Base-by-base conservation (phyloP, 2,888 invertebrate species). In the Eupsilia transversa region DNA sequence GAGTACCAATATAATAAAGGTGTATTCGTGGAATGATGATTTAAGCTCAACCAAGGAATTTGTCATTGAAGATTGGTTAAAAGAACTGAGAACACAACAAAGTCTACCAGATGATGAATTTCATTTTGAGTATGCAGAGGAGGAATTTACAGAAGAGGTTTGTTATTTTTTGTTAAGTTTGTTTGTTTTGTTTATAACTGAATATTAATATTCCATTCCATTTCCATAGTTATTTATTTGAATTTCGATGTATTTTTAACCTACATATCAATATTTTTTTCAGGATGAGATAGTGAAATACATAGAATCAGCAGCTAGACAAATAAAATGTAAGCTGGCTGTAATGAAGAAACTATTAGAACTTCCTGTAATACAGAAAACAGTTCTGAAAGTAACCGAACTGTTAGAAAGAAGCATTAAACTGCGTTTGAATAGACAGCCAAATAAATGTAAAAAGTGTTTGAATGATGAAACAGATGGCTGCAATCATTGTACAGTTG, bases 401-500 rank as follows among this genome's bases (percentile, higher is more conserved):
- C 91, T 97, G 60, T 92, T 98, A 73, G 94, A 97, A 87, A 93
- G 95, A 65, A 97, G 98, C 82, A 94, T 98, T 7, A 92, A 95
- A 92, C 93, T 97, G 76, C 94, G 98, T 84, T 94, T 98, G 64
- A 89, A 93, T 68, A 97, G 94, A 83, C 97, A 97, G 78, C 97
- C 97, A 61, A 93, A 96, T 64, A 97, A 94, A 89, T 98, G 98
- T 90, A 96, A 96, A 87, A 89, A 94, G 67, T 98, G 98, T 90
- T 90, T 97, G 54, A 87, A 86, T 80, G 86, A 89, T 71, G 78
- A 70, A 38, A 65, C 56, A 38, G 59, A 43, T 35, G 49, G 20
- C 5, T 98, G 98, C 87, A 83, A 85, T 61, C 98, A 98, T 94
- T 96, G 97, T 43, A 97, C 97, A 90, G 95, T 98, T 49, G 98